phyloP scores from a whole-genome alignment of 2,113 vertebrate genomes.

The Cyphomyrus discorhynchus region DNA sequence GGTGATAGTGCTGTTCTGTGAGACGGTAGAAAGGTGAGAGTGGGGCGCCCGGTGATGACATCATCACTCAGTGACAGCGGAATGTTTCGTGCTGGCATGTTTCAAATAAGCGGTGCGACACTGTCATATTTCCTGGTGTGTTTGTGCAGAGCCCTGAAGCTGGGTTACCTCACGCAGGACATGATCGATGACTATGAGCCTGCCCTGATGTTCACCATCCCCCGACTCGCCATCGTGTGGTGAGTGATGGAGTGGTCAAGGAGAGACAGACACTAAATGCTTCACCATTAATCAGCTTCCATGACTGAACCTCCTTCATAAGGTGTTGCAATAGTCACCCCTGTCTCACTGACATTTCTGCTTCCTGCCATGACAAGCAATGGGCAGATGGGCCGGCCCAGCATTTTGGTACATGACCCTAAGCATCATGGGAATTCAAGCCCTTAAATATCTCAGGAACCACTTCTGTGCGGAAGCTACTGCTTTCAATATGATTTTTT shows the following conservation, averaged over 20 bases:
- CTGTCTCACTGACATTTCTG: not conserved
- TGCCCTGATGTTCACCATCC: constrained; percentile 98
- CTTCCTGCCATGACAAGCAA: not conserved
- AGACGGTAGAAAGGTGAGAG: constrained; percentile 89
- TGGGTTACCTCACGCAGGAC: constrained; percentile 95
- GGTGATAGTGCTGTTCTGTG: constrained; percentile 94
- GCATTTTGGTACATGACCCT: not conserved
- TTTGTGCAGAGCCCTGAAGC: constrained; percentile 75
- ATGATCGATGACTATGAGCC: constrained; percentile 98
- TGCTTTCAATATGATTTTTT: not conserved
- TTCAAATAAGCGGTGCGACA: not conserved
- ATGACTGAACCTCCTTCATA: not conserved
- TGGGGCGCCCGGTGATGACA: not conserved
- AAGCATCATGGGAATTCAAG: not conserved
- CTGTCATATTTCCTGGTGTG: constrained; percentile 4
- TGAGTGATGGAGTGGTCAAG: constrained; percentile 53
- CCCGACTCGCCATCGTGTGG: constrained; percentile 95
- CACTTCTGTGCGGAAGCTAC: not conserved
- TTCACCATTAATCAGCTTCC: not conserved
- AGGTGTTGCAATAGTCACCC: not conserved
- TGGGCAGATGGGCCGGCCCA: not conserved
- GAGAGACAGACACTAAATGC: not conserved
- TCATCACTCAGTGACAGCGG: not conserved
- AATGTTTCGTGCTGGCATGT: not conserved
- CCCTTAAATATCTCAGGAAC: not conserved